Base-by-base conservation (phyloP, 2,113 vertebrate species). In the Tor tambroides region DNA sequence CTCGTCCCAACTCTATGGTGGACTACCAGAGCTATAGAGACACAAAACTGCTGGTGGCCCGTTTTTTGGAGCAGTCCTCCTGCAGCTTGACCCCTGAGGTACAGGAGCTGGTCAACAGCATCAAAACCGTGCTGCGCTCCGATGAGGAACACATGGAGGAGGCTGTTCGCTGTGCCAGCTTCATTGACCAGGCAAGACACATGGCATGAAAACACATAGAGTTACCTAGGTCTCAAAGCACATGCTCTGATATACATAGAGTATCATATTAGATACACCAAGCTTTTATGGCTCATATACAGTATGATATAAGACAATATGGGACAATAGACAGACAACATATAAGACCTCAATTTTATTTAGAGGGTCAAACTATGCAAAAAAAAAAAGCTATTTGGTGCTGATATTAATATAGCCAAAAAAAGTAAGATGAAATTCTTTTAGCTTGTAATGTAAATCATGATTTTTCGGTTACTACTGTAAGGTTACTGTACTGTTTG, bases 81-180 rank as follows among this genome's bases (percentile, higher is more conserved):
- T 93, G 95, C 91, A 94, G 89, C 5, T 92, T 96, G 93, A 91
- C 92, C 14, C 95, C 95, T 0, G 96, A 97, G 88, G 90, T 97
- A 75, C 93, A 92, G 0, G 93, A 96, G 84, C 91, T 97, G 28
- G 94, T 97, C 71, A 95, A 97, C 89, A 96, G 93, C 85, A 97
- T 94, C 59, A 95, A 96, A 19, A 94, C 92, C 0, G 93, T 97
- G n/a, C 91, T 98, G 88, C 96, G 95, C 90, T 96, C 96, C 0
- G 96, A 96, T 7, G 94, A 97, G 91, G 94, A 96, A 71, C 94
- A 96, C 85, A 97, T 96, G 96, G 95, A 96, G 65, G 96, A 97
- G 92, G 96, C 94, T 2, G 94, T 97, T 59, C 94, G 93, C 32
- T 96, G 96, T 63, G 96, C 97, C 86, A 94, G 91, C 85, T 95